A percentile compares a stretch with the other conserved stretches of the same genome.
Conservation (phyloP, 2,888 invertebrate genomes). For the Clostera curtula region DNA sequence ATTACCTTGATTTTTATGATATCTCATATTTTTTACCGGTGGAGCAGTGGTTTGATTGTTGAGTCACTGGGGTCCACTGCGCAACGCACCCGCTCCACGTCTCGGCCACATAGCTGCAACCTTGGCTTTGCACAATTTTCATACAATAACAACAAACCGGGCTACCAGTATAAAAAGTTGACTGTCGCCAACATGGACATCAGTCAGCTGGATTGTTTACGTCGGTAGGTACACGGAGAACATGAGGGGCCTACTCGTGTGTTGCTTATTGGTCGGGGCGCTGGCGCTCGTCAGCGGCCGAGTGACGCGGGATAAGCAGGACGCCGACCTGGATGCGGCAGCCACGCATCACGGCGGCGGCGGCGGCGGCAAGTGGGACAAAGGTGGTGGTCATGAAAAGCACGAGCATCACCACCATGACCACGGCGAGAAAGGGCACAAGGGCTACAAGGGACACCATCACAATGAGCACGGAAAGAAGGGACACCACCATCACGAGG, state of each 20-base stretch:
- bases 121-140: constrained; percentile 70
- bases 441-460: constrained; percentile 80
- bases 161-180: constrained; percentile 62
- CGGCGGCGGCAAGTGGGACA: constrained; percentile 55
- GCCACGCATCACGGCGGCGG: constrained; percentile 50
- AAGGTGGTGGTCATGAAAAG: constrained; percentile 79
- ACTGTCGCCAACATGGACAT: constrained; percentile 35
- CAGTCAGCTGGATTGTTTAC: constrained; percentile 49
- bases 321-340: constrained; percentile 71
- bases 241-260: constrained; percentile 55
- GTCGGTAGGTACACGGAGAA: constrained; percentile 42
- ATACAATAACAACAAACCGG: constrained; percentile 50
- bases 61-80: constrained; percentile 46
- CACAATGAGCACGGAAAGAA: constrained; percentile 81
- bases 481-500: constrained; percentile 83
- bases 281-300: constrained; percentile 71
- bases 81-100: constrained; percentile 44
- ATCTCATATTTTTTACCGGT: constrained; percentile 13
- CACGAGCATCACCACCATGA: constrained; percentile 78
- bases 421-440: constrained; percentile 82
- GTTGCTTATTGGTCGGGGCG: constrained; percentile 63
- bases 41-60: constrained; percentile 29
- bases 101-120: constrained; percentile 46
- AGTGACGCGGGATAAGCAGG: constrained; percentile 59
- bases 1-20: background rate